These are phyloP conservation scores for Orthosia cruda DNA, from an alignment of 2,888 invertebrate genomes.

Conservation along the genomic window DNA sequence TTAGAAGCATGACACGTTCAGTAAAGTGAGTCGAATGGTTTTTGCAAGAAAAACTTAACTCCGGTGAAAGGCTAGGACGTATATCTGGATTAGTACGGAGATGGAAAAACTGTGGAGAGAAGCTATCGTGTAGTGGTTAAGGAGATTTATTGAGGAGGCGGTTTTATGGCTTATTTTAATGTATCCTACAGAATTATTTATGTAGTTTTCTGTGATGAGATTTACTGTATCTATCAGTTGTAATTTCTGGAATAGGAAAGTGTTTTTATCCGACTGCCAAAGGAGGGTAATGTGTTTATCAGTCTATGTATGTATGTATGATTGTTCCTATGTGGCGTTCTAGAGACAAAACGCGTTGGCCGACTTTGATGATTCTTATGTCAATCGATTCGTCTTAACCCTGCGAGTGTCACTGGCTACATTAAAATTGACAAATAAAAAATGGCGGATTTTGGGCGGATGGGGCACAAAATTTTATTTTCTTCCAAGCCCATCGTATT, in stretches of 20 bases:
- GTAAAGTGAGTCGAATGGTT: conserved; percentile 61
- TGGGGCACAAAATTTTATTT: too few species aligned
- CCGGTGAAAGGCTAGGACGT: conserved; percentile 74
- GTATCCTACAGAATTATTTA: background rate
- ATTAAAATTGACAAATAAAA: too few species aligned
- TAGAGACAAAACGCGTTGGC: too few species aligned
- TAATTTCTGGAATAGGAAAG: background rate
- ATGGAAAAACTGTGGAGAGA: conserved; percentile 40
- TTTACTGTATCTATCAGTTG: background rate
- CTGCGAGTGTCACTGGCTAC: too few species aligned
- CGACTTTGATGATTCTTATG: too few species aligned
- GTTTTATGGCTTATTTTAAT: conserved; percentile 19
- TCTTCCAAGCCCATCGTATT: too few species aligned
- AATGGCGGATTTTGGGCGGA: too few species aligned
- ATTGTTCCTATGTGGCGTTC: too few species aligned
- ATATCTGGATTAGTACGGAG: conserved; percentile 75
- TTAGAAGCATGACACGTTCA: conserved; percentile 61
- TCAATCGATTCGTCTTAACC: too few species aligned
- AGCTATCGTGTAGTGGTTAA: conserved; percentile 8
- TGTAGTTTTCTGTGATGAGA: background rate
- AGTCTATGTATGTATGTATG: too few species aligned
- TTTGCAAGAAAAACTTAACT: conserved; percentile 73
- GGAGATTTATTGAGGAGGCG: conserved; percentile 26
- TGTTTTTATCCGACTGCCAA: too few species aligned
- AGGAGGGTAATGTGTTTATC: too few species aligned